Evolutionary conservation across 1,140 invertebrate genomes (phyloP).

Genomic region (Pantala flavescens): DNA sequence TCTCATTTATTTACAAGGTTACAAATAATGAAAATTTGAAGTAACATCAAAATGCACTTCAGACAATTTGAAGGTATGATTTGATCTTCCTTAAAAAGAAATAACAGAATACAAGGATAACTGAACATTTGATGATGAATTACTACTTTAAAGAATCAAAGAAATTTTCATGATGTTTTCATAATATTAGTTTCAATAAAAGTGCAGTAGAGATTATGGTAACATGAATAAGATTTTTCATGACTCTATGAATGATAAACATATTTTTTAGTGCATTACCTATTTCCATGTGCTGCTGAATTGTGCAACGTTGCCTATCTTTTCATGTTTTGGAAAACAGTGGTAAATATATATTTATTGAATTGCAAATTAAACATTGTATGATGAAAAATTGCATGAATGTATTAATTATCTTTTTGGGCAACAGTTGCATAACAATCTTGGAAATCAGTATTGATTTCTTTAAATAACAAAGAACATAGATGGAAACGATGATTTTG

Average conservation of each 20-base stretch:
- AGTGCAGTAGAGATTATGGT: not conserved
- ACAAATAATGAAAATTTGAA: not conserved
- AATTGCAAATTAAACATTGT: not conserved
- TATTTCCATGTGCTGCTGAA: not conserved
- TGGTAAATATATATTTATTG: not conserved
- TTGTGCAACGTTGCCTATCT: not conserved
- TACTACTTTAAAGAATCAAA: not conserved
- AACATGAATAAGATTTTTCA: not conserved
- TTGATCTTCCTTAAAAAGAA: not conserved
- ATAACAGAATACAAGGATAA: not conserved
- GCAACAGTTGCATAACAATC: not conserved
- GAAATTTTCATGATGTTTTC: not conserved
- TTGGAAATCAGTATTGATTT: not conserved
- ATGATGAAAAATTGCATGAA: not conserved
- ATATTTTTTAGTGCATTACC: not conserved
- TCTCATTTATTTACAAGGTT: conserved; percentile 3
- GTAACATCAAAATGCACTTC: not conserved
- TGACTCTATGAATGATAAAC: not conserved
- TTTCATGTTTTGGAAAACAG: not conserved
- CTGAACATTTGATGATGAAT: not conserved
- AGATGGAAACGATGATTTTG: not conserved
- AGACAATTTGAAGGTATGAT: not conserved
- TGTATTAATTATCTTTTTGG: not conserved
- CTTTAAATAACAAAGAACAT: not conserved
- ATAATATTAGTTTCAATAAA: not conserved